A percentile compares a stretch with the other conserved stretches of the same genome.
Conservation (phyloP, 2,113 vertebrate species). For the Rhinichthys klamathensis region DNA sequence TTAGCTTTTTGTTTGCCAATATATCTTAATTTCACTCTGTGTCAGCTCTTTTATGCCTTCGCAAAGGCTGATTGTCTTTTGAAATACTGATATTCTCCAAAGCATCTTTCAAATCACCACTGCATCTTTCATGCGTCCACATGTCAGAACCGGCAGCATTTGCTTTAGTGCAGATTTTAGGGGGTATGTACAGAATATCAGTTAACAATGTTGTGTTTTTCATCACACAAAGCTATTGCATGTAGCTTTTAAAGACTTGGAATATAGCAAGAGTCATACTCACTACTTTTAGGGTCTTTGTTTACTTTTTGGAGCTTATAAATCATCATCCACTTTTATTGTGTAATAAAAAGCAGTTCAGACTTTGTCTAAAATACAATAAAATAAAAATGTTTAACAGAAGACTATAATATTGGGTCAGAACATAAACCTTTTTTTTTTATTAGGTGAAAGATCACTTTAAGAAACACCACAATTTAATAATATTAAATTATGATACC, state of each 20-base stretch:
- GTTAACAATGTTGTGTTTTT: background rate
- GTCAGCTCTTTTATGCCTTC: background rate
- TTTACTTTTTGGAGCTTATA: background rate
- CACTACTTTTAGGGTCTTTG: background rate
- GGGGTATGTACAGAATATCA: background rate
- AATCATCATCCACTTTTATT: background rate
- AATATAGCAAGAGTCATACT: background rate
- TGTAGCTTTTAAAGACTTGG: background rate
- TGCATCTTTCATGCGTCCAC: background rate
- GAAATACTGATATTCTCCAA: background rate
- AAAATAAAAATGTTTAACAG: background rate
- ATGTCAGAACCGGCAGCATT: no score
- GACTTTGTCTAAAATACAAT: background rate
- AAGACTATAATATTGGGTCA: no score
- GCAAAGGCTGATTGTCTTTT: background rate
- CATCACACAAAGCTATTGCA: background rate
- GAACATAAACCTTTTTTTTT: no score
- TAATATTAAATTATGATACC: background rate
- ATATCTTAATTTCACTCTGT: background rate
- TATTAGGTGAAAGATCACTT: no score
- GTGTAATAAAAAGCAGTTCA: no score
- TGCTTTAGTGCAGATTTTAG: background rate
- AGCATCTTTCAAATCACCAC: background rate
- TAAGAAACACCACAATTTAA: background rate
- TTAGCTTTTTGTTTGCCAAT: conserved; percentile 50